Evolutionary conservation across 2,888 invertebrate genomes (phyloP).

Genomic region (Leptinotarsa haldemani): DNA sequence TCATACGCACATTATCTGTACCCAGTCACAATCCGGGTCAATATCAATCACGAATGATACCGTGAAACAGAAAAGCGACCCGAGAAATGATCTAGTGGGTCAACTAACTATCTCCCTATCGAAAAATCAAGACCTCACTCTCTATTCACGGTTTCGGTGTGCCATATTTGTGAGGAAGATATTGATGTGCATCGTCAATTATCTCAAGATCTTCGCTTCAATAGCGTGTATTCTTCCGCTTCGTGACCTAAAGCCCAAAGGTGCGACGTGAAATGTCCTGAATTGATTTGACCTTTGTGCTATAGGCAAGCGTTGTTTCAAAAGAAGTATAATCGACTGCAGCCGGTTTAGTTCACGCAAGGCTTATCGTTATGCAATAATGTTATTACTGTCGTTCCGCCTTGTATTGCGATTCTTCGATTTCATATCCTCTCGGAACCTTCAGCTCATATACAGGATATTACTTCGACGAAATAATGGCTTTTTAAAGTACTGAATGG

Average conservation of each 20-base stretch:
- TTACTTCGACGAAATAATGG: neutral
- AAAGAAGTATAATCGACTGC: slow-evolving; percentile 14
- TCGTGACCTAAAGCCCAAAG: slow-evolving; percentile 20
- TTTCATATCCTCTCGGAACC: slow-evolving; percentile 10
- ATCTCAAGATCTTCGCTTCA: neutral
- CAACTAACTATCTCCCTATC: slow-evolving; percentile 7
- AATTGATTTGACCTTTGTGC: slow-evolving; percentile 20
- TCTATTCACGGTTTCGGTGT: neutral
- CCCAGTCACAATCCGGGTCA: neutral
- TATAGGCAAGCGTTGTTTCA: slow-evolving; percentile 6
- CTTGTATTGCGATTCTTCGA: slow-evolving; percentile 4
- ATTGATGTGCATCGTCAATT: neutral
- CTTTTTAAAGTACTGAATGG: too few species aligned
- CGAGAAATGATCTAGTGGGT: slow-evolving; percentile 7
- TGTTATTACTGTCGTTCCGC: slow-evolving; percentile 15
- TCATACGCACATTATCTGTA: neutral
- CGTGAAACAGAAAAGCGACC: neutral
- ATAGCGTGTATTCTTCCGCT: slow-evolving; percentile 1
- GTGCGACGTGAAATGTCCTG: slow-evolving; percentile 17
- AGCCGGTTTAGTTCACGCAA: slow-evolving; percentile 9
- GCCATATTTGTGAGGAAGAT: neutral
- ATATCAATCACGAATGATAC: slow-evolving; percentile 3
- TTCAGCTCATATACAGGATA: neutral
- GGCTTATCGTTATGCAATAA: slow-evolving; percentile 10
- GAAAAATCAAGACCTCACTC: neutral